Base-by-base conservation (phyloP, 2,888 invertebrate species). In the Plutella xylostella region DNA sequence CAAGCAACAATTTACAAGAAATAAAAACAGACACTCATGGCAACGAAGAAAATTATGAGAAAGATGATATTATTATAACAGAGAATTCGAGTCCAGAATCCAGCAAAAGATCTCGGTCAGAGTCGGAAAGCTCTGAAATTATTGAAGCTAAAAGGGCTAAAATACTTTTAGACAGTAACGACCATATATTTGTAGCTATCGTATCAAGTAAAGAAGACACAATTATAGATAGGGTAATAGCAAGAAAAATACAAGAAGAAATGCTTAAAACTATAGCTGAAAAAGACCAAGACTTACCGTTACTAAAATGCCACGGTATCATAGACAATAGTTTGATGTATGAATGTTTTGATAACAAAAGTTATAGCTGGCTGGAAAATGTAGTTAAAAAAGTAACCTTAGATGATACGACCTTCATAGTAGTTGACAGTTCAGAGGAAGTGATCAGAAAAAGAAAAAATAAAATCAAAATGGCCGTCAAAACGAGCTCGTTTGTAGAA, bases 381-480 rank as follows among this genome's bases (percentile, higher is more conserved):
- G 14, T 31, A n/a, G 18, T 19, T 5, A 19, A 14, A 21, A 31
- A 42, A 30, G 11, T 42, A 2, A 11, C 6, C 2, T 31, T 42
- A 6, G 11, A 18, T 6, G 42, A 20, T 30, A 12, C 19, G 12
- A 31, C 15, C 15, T 17, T 39, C 17, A 39, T 17, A 25, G 4
- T 25, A 22, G 9, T 22, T 17, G 14, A 9, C 39, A 31, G 30
- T n/a, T 18, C 20, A 17, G 30, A 20, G n/a, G 18, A 19, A 3
- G 31, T 2, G 1, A 31, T 30, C 12, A 18, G n/a, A 21, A 30
- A 21, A n/a, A 19, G 30, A 20, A 30, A 42, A 14, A 19, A 31
- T 12, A 42, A 31, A 30, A 31, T 42, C 17, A 42, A 31, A 21
- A 42, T 42, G 42, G 42, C 31, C 20, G 31, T 14, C 4, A 42